Evolutionary conservation across 2,888 invertebrate species (phyloP), one percentile per base, ranked within the genome.

Genomic region (Leptothorax acervorum): DNA sequence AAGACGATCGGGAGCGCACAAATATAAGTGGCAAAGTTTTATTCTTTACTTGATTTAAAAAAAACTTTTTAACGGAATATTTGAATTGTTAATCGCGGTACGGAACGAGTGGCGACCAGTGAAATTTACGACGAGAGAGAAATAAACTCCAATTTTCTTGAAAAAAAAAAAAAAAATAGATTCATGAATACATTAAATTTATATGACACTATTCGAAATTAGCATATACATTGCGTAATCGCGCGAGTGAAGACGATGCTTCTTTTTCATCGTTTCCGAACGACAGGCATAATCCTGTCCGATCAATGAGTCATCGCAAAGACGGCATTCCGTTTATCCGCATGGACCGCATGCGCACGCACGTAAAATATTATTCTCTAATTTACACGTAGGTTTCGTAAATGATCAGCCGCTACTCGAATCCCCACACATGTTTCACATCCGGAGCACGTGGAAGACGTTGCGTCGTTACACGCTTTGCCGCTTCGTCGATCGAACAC

Each of bases 371-470:
- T 70, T 48, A 48, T 81, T 70, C 71, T 51, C 28, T 23, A 60
- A 81, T 81, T 81, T 81, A 60, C 71, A 71, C 71, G n/a, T 71
- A 71, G 28, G 62, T 65, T 60, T 71, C 28, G 18, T 78, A 57
- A 78, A 78, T 60, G 79, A 81, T 81, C 18, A 15, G 39, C 18
- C 57, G 70, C 35, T 4, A 23, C 11, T 48, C 71, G 39, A 60
- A 70, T 71, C 60, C 48, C 48, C 39, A 48, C 79, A 70, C 48
- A 48, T 70, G 79, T 71, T 81, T 62, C 70, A 81, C 79, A 81
- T 81, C 57, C 79, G 79, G 79, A 71, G 79, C 79, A 70, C 71
- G 71, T 81, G 79, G 48, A 60, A 48, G 28, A 48, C 11, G 48
- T 63, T 51, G n/a, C 70, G 70, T 70, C 15, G 57, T 79, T 45